A percentile compares a stretch with the other conserved stretches of the same genome.
Conservation (phyloP, 2,888 invertebrate species). For the Merodon equestris region DNA sequence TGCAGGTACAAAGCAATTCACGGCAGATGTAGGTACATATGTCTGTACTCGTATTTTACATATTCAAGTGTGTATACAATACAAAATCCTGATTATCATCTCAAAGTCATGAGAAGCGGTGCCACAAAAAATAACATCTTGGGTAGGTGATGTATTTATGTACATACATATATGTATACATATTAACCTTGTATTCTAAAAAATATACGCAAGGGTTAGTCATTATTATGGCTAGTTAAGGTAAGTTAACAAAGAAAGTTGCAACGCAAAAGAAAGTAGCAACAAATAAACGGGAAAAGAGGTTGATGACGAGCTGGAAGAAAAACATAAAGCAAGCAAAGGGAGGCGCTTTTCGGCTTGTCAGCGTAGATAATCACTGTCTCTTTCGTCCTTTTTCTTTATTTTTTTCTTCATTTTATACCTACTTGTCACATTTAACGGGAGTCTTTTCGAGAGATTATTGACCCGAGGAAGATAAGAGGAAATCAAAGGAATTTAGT, state of each 20-base stretch:
- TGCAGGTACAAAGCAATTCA: no score
- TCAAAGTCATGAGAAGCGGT: no score
- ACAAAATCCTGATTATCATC: no score
- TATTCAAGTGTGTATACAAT: no score
- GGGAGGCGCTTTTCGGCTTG: slow-evolving; percentile 49
- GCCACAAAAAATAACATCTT: no score
- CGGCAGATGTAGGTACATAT: no score
- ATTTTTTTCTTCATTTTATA: slow-evolving; percentile 22
- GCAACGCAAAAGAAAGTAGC: slow-evolving; percentile 36
- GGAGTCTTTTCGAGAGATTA: slow-evolving; percentile 59
- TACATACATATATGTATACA: no score
- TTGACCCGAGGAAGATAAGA: slow-evolving; percentile 60
- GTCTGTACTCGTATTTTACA: no score
- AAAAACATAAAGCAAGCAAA: no score
- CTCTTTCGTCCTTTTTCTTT: slow-evolving; percentile 25
- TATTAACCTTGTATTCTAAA: slow-evolving; percentile 33
- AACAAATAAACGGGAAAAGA: background rate
- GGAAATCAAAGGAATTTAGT: slow-evolving; percentile 62
- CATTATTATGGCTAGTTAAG: slow-evolving; percentile 42
- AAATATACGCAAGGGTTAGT: slow-evolving; percentile 56
- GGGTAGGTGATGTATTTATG: no score
- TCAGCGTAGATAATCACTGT: slow-evolving; percentile 61
- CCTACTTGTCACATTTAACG: slow-evolving; percentile 55
- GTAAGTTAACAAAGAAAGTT: slow-evolving; percentile 41
- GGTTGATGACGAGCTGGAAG: slow-evolving; percentile 3